Base-by-base conservation (phyloP, 2,113 vertebrate genomes). In the Hippoglossus stenolepis region DNA sequence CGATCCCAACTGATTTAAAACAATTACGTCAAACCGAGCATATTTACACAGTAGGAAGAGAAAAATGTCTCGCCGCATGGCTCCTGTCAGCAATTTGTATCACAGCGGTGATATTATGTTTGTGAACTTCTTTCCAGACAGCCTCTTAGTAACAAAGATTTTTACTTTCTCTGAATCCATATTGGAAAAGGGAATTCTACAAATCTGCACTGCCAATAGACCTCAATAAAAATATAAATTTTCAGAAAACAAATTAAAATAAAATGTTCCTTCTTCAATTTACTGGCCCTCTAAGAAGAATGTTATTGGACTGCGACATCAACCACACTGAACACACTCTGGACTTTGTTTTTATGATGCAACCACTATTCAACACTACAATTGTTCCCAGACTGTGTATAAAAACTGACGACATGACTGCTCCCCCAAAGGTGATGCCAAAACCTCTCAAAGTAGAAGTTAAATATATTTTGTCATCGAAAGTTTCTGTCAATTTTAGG, bases 261-360 rank as follows among this genome's bases (percentile, higher is more conserved):
- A 40, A 12, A 40, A 43, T 43, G 40, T 43, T 11, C 40, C 40
- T 43, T 12, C 12, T 13, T 43, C 12, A 13, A 13, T 3, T 43
- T 2, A 43, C 40, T 43, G 10, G 11, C 40, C 10, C 2, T 43
- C 11, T 43, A 2, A 43, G 40, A 43, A 2, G 23, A 20, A 53
- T 21, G 51, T 35, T 35, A 20, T 26, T 66, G 54, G 10, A 31
- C 20, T 59, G 51, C 40, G 14, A 24, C 20, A 40, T 20, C 3
- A 23, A 23, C 31, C 40, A 24, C 20, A 47, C 21, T 67, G 43
- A 31, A 8, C 11, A 24, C 49, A 65, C 8, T 20, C 28, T 62
- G 24, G 31, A 9, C 14, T 66, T 81, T 57, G 54, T 35, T 73
- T 54, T 51, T 51, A n/a, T 72, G 54, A 35, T 60, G n/a, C 49